Base-by-base conservation (phyloP, 2,888 invertebrate species). In the Alitta virens region DNA sequence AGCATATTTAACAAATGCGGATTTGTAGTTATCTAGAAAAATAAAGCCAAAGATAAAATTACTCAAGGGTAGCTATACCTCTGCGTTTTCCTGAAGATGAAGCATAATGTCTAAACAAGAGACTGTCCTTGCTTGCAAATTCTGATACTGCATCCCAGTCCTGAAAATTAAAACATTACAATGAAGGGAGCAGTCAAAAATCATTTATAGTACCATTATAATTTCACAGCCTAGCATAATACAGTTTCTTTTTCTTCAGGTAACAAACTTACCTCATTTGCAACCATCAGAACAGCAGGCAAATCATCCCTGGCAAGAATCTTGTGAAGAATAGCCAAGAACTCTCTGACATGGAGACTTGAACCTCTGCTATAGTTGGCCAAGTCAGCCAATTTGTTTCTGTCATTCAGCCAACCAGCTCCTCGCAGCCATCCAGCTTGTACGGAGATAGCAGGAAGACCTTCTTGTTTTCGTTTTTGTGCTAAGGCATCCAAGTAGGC, bases 201-300 rank as follows among this genome's bases (percentile, higher is more conserved):
- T n/a, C n/a, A n/a, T n/a, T n/a, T n/a, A n/a, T n/a, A n/a, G n/a
- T n/a, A n/a, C n/a, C n/a, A n/a, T n/a, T n/a, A n/a, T n/a, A n/a
- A n/a, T n/a, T n/a, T n/a, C n/a, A n/a, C n/a, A n/a, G n/a, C n/a
- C n/a, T n/a, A n/a, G n/a, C n/a, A n/a, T n/a, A n/a, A n/a, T n/a
- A n/a, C n/a, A n/a, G 12, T 40, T 40, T 16, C 12, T 14, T 14
- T n/a, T n/a, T n/a, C n/a, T n/a, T n/a, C n/a, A n/a, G n/a, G 50
- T 14, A 52, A 52, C 3, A 24, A 9, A n/a, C 40, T 56, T 53
- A 60, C 60, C 60, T 60, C 49, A 53, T 60, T 53, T 1, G 49
- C 40, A 40, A 60, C 24, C n/a, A 26, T 40, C 18, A 60, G 38
- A n/a, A 60, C 60, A 23, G 60, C 23, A 1, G 60, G 60, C 24